These are phyloP conservation scores for Pangasianodon gigas DNA, from an alignment of 2,113 vertebrate genomes.

Conservation along the genomic window DNA sequence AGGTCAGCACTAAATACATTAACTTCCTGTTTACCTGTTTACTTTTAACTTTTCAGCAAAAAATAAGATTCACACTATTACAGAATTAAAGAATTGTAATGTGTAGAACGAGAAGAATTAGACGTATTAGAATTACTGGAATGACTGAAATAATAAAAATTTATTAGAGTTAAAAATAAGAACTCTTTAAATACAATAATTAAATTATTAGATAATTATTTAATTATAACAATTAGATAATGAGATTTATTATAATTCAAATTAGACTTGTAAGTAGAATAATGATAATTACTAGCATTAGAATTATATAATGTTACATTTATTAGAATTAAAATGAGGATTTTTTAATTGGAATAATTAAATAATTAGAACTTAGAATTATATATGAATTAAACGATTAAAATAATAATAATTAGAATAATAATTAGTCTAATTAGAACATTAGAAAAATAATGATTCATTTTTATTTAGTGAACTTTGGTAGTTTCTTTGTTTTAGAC, in stretches of 20 bases:
- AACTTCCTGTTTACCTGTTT: neutral
- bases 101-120: neutral
- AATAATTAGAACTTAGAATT: neutral
- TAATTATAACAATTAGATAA: neutral
- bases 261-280: neutral
- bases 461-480: neutral
- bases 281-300: neutral
- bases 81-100: neutral
- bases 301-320: neutral
- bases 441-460: neutral
- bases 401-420: neutral
- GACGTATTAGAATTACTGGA: neutral
- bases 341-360: neutral
- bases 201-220: neutral
- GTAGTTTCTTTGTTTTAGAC: neutral
- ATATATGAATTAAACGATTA: neutral
- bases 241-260: neutral
- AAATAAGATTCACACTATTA: neutral
- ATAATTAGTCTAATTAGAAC: neutral
- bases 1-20: conserved; percentile 74
- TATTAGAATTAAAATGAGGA: neutral
- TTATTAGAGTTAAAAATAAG: neutral
- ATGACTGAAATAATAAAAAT: neutral
- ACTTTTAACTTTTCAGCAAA: neutral
- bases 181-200: neutral